Evolutionary conservation across 2,888 invertebrate genomes (phyloP).

Genomic region (Tetranychus piercei): DNA sequence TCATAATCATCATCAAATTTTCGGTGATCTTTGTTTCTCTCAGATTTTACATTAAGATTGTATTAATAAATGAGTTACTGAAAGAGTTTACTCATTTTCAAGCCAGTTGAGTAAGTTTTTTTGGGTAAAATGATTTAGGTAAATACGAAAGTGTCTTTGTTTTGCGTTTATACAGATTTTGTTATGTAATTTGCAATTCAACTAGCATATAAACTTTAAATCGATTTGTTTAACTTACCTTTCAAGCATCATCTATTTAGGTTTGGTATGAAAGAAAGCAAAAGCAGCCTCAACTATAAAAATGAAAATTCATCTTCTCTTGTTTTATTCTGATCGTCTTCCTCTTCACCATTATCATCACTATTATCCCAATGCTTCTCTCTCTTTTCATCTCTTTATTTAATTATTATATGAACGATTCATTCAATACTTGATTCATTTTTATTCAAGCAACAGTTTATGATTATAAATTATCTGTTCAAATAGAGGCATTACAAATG

Average conservation of each 20-base stretch:
- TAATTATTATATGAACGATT: too few relatives aligned
- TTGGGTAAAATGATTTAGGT: background rate
- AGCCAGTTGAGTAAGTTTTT: too few relatives aligned
- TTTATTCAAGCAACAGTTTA: background rate
- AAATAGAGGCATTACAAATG: background rate
- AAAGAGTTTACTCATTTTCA: too few relatives aligned
- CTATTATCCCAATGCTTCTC: too few relatives aligned
- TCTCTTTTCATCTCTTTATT: too few relatives aligned
- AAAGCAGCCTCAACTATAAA: background rate
- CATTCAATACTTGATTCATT: too few relatives aligned
- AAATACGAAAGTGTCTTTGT: background rate
- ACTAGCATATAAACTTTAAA: background rate
- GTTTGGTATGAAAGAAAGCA: background rate
- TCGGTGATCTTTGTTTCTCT: too few relatives aligned
- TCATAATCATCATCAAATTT: too few relatives aligned
- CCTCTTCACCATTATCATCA: background rate
- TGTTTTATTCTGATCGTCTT: background rate
- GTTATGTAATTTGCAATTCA: background rate
- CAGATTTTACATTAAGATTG: too few relatives aligned
- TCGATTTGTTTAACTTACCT: background rate
- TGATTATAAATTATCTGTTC: background rate
- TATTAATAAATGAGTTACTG: too few relatives aligned
- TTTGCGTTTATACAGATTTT: background rate
- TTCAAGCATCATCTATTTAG: background rate
- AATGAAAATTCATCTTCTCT: background rate